Evolutionary conservation across 2,797 vertebrate genomes (phyloP), one percentile per base, ranked within the genome.

Genomic region (Poeciliopsis gracilis): DNA sequence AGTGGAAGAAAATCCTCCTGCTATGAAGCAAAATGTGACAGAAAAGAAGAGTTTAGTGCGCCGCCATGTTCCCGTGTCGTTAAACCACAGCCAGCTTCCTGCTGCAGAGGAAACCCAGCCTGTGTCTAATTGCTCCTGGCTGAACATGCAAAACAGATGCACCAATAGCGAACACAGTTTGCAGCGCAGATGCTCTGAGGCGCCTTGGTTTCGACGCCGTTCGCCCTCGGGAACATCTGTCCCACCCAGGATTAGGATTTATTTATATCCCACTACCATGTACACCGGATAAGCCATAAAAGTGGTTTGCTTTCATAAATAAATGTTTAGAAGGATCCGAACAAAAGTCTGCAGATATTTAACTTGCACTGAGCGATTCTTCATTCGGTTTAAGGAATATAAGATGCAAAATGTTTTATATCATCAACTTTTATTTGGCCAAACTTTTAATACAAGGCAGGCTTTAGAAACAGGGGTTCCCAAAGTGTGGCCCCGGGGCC

Each of bases 101-200:
- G 20, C 66, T 69, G 13, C 20, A n/a, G 66, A 41, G 41, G 18
- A 41, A 69, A 45, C 67, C 41, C 67, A 16, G 2, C n/a, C 67
- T 70, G 41, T 1, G 45, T 70, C 13, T 70, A 28, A 45, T 45
- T 28, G 25, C 63, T 67, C 20, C 20, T 38, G 63, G 36, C 36
- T 67, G 23, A 70, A 70, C 41, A 9, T 46, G 67, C 67, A 70
- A 70, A 70, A 28, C 67, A 46, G 25, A 45, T 70, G 67, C n/a
- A 70, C 16, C 25, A 28, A 28, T 18, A n/a, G 41, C 13, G 7
- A 70, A 70, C 25, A 18, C 15, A 43, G 41, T 45, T 70, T 70
- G 12, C 41, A 4, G 2, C 43, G 16, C 67, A 28, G 38, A 43
- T 45, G 38, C 67, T 70, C 41, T 15, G 67, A 70, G 25, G 67